Percentiles rank a stretch among this genome's conserved stretches.
These are phyloP conservation scores for Meteorus colon DNA, from an alignment of 2,888 invertebrate genomes.

Conservation along the genomic window DNA sequence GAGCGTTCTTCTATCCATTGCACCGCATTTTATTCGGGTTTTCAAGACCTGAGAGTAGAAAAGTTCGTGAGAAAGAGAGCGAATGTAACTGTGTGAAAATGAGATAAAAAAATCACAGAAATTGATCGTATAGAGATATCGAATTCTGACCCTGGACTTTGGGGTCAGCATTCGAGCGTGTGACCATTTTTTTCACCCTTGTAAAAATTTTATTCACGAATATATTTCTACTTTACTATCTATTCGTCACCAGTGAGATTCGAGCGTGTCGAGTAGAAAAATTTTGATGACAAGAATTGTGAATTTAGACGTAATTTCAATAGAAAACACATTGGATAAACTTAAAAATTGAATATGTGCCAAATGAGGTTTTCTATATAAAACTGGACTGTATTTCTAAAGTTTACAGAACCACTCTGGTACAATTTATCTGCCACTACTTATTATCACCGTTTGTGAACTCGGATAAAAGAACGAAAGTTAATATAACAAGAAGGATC, in stretches of 20 bases:
- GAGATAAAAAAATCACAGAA: conserved; percentile 66
- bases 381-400: background rate
- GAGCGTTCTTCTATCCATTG: conserved; percentile 52
- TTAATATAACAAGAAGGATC: conserved; percentile 22
- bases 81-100: conserved; percentile 68
- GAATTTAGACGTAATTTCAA: background rate
- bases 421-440: conserved; percentile 19
- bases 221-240: conserved; percentile 47
- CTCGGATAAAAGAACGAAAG: background rate
- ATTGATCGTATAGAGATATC: conserved; percentile 49
- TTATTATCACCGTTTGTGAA: conserved; percentile 22
- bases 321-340: background rate
- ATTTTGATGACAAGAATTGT: background rate
- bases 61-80: background rate
- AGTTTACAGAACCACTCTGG: conserved; percentile 8
- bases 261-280: background rate
- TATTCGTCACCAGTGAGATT: background rate
- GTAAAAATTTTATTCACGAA: conserved; percentile 66
- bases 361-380: background rate
- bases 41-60: conserved; percentile 14
- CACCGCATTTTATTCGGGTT: conserved; percentile 29
- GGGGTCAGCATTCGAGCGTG: conserved; percentile 72
- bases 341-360: background rate
- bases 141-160: conserved; percentile 54
- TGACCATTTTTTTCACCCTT: conserved; percentile 68